phyloP scores from a whole-genome alignment of 2,113 vertebrate genomes.

The Paraplagusia blochii region DNA sequence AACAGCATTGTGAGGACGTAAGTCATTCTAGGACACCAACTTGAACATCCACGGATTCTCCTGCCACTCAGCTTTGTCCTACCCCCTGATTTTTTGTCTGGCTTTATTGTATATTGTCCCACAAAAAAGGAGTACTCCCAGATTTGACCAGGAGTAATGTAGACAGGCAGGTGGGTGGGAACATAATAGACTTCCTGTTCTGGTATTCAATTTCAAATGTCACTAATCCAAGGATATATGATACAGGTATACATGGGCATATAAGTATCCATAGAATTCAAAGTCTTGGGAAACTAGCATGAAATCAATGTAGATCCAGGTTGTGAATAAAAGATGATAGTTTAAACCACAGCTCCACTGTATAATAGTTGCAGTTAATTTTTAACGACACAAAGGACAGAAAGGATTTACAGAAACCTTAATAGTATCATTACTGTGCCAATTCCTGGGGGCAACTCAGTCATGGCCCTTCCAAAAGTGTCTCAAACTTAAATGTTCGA shows the following conservation, averaged over 20 bases:
- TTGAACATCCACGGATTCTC: neutral
- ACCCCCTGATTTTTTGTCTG: conserved; percentile 13
- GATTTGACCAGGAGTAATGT: neutral
- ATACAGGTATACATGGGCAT: neutral
- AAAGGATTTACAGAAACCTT: too few relatives aligned
- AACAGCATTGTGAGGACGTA: neutral
- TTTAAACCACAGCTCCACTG: too few relatives aligned
- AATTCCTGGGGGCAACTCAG: too few relatives aligned
- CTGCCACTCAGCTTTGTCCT: neutral
- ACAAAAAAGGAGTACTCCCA: neutral
- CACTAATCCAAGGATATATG: too few relatives aligned
- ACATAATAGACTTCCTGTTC: neutral
- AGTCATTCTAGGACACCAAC: neutral
- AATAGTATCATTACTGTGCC: too few relatives aligned
- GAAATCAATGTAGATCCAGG: neutral
- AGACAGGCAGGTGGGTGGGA: neutral
- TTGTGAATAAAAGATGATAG: too few relatives aligned
- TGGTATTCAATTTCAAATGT: neutral
- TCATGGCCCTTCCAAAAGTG: too few relatives aligned
- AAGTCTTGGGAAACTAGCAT: neutral
- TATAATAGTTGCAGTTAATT: too few relatives aligned
- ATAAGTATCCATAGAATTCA: neutral
- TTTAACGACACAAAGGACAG: too few relatives aligned
- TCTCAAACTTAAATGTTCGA: too few relatives aligned
- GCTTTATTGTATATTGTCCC: neutral